Evolutionary conservation across 2,888 invertebrate genomes (phyloP).

Genomic region (Patella depressa): DNA sequence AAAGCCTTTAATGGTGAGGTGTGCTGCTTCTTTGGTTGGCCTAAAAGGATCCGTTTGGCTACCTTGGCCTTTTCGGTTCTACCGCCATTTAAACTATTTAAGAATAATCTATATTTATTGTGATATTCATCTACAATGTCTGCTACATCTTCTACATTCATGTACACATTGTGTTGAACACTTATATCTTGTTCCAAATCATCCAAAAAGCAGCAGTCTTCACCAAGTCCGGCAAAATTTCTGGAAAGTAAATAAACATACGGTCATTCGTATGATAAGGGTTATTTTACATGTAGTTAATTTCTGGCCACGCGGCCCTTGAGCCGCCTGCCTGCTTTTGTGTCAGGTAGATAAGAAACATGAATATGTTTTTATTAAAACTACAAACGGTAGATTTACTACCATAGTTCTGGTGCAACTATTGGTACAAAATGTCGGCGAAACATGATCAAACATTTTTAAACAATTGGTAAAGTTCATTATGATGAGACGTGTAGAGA

Average conservation of each 20-base stretch:
- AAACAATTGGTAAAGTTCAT: no score
- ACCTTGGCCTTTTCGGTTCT: not conserved
- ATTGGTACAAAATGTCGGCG: no score
- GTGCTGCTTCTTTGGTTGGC: not conserved
- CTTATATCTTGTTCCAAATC: constrained; percentile 8
- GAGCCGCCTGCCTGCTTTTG: no score
- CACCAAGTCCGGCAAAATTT: constrained; percentile 32
- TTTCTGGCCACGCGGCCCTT: no score
- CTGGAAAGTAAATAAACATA: constrained; percentile 17
- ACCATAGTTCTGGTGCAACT: no score
- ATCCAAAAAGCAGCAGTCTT: constrained; percentile 7
- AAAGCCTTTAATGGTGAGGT: not conserved
- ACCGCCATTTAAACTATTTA: constrained; percentile 17
- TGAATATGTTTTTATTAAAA: no score
- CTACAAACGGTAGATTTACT: no score
- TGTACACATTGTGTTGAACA: constrained; percentile 36
- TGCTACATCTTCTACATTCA: constrained; percentile 38
- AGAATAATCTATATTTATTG: constrained; percentile 33
- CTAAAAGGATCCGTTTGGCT: not conserved
- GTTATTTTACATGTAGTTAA: no score
- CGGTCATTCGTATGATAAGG: no score
- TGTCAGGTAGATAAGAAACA: no score
- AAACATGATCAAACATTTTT: no score
- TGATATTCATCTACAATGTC: constrained; percentile 38
- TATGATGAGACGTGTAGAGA: no score